These are phyloP conservation scores for Brachionus calyciflorus DNA, from an alignment of 1,140 invertebrate genomes.

Conservation along the genomic window DNA sequence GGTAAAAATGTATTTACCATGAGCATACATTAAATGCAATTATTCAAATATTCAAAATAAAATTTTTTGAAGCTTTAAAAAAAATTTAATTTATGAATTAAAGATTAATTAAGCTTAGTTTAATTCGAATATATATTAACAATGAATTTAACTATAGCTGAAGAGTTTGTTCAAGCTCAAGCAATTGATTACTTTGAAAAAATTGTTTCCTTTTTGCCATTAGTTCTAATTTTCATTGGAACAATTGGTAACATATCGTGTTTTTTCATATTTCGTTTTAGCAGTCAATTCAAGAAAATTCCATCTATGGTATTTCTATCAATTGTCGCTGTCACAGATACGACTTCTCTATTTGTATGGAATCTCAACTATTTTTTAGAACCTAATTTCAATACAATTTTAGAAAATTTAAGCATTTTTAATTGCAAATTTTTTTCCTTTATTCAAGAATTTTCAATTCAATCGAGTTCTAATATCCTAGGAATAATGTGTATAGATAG, in stretches of 20 bases:
- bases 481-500: conserved; percentile 28
- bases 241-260: background rate
- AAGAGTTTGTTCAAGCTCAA: no score
- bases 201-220: background rate
- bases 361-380: conserved; percentile 8
- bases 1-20: no score
- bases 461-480: background rate
- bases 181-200: no score
- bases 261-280: background rate
- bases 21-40: no score
- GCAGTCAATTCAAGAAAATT: background rate
- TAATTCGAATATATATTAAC: no score
- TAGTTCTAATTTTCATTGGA: background rate
- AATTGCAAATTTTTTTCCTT: conserved; percentile 19
- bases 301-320: conserved; percentile 11
- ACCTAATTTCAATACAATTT: background rate
- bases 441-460: background rate
- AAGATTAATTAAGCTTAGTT: no score
- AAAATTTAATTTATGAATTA: no score
- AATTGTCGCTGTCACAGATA: conserved; percentile 15
- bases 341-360: conserved; percentile 1
- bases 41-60: no score
- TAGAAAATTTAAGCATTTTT: background rate
- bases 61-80: no score
- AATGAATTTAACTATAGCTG: no score